phyloP scores from a whole-genome alignment of 2,797 vertebrate genomes.

The Crocodylus rhombifer region DNA sequence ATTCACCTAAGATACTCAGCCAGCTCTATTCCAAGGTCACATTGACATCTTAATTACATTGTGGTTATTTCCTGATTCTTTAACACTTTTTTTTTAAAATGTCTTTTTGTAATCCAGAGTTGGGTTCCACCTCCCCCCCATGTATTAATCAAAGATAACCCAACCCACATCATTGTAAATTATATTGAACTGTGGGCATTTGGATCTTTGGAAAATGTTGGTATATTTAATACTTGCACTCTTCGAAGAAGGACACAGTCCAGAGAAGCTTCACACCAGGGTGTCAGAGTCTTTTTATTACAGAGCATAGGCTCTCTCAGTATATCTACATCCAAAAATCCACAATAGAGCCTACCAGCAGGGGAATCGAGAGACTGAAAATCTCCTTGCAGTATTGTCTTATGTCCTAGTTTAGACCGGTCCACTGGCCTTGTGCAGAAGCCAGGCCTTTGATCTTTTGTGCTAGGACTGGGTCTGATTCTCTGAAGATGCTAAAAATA shows the following conservation, averaged over 20 bases:
- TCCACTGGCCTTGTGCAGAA: not conserved
- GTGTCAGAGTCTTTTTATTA: not conserved
- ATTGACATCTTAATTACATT: not conserved
- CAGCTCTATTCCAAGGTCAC: not conserved
- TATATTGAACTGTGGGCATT: not conserved
- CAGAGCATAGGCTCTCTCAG: not conserved
- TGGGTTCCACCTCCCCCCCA: not conserved
- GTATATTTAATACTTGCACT: not conserved
- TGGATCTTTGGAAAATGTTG: not conserved
- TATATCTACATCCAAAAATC: not conserved
- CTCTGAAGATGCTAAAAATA: not conserved
- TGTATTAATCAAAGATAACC: not conserved
- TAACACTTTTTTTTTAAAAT: not conserved
- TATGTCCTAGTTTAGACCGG: not conserved
- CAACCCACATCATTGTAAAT: not conserved
- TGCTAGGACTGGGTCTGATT: not conserved
- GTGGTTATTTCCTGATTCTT: not conserved
- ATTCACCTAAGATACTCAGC: too few species aligned
- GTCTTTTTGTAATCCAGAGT: fast-evolving
- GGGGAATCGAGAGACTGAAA: not conserved
- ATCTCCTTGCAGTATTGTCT: not conserved
- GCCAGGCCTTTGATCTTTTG: not conserved
- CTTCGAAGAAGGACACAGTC: fast-evolving
- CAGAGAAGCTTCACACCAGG: not conserved
- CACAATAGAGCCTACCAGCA: not conserved